Evolutionary conservation across 2,113 vertebrate genomes (phyloP).

Genomic region (Mola mola): DNA sequence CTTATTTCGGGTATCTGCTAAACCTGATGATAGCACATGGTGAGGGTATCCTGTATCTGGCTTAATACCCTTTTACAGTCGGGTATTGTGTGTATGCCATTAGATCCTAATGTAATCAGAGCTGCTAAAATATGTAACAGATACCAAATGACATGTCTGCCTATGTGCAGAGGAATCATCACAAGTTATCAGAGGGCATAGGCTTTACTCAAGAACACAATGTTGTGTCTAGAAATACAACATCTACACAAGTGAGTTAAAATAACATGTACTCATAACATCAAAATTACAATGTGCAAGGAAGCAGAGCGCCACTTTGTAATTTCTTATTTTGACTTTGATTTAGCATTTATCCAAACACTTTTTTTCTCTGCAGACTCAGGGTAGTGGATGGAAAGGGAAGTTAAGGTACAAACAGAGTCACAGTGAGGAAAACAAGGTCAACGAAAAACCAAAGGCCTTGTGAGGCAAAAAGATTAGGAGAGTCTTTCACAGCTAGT

Average conservation of each 20-base stretch:
- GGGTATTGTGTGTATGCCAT: conserved; percentile 24
- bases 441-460: neutral
- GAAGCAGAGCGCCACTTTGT: too few species aligned
- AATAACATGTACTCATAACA: neutral
- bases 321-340: too few species aligned
- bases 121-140: conserved; percentile 59
- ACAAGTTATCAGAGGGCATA: conserved; percentile 5
- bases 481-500: conserved; percentile 2
- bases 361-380: too few species aligned
- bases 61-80: conserved; percentile 39
- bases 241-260: neutral
- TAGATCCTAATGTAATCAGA: conserved; percentile 44
- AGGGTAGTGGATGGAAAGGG: too few species aligned
- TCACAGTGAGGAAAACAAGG: neutral
- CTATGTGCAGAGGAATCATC: conserved; percentile 24
- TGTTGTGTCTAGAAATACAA: neutral
- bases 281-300: too few species aligned
- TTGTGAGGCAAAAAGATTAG: neutral
- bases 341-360: too few species aligned
- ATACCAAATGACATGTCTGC: conserved; percentile 43
- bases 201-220: neutral
- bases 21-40: conserved; percentile 21
- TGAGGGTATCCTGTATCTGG: conserved; percentile 45
- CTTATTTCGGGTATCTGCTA: conserved; percentile 29
- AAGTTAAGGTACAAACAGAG: too few species aligned